Evolutionary conservation across 2,888 invertebrate species (phyloP).

Genomic region (Candidula unifasciata): DNA sequence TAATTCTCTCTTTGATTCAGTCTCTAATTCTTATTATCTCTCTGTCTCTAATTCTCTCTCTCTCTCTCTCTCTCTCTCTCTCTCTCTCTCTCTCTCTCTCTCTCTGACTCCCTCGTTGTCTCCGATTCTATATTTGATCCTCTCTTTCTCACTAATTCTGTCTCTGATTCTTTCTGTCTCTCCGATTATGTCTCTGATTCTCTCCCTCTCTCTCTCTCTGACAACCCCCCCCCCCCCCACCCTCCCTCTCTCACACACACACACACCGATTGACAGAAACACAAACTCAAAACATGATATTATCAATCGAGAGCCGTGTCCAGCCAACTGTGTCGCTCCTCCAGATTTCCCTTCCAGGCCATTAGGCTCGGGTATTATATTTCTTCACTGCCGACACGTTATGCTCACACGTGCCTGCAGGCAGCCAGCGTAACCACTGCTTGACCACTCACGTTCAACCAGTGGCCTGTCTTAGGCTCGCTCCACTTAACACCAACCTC

Average conservation of each 20-base stretch:
- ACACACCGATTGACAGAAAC: too few species aligned
- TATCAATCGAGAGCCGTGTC: too few species aligned
- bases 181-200: neutral
- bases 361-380: constrained; percentile 1
- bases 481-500: too few species aligned
- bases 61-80: too few species aligned
- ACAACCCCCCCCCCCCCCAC: neutral
- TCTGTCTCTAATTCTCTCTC: too few species aligned
- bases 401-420: neutral
- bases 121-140: too few species aligned
- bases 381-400: constrained; percentile 10
- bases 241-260: neutral
- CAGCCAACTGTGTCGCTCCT: neutral
- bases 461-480: too few species aligned
- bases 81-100: too few species aligned
- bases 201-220: constrained; percentile 10
- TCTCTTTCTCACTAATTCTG: too few species aligned
- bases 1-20: neutral
- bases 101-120: too few species aligned
- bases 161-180: neutral
- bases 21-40: too few species aligned
- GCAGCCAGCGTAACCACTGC: neutral
- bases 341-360: constrained; percentile 24
- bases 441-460: neutral
- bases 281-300: too few species aligned